A percentile compares a stretch with the other conserved stretches of the same genome.
Conservation (phyloP, 1,140 invertebrate species). For the Psilanteris sp. region DNA sequence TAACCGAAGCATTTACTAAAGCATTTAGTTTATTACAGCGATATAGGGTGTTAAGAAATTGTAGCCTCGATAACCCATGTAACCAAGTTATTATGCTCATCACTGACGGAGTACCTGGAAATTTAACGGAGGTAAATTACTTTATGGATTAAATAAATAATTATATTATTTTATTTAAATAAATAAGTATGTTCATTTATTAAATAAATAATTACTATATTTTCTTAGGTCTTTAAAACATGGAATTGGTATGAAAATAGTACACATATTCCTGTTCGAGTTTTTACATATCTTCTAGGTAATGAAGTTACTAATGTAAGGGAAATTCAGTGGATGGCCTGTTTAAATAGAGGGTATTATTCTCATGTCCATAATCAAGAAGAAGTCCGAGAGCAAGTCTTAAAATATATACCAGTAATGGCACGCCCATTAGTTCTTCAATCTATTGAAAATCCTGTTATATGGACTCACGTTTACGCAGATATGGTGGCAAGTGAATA, state of each 20-base stretch:
- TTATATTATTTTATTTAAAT: too few species aligned
- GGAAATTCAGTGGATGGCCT: slow-evolving; percentile 97
- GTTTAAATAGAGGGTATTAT: slow-evolving; percentile 96
- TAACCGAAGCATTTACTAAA: slow-evolving; percentile 89
- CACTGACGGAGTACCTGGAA: slow-evolving; percentile 97
- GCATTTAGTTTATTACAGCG: slow-evolving; percentile 91
- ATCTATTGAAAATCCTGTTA: slow-evolving; percentile 86
- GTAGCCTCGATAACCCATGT: slow-evolving; percentile 84
- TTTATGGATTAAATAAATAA: too few species aligned
- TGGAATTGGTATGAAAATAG: slow-evolving; percentile 88
- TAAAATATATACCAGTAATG: slow-evolving; percentile 95
- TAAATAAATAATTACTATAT: too few species aligned
- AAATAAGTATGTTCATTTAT: too few species aligned
- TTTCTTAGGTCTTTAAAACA: slow-evolving; percentile 89
- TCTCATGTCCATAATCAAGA: slow-evolving; percentile 94
- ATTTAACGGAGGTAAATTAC: slow-evolving; percentile 88
- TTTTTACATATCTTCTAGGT: slow-evolving; percentile 98
- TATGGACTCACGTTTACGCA: slow-evolving; percentile 94
- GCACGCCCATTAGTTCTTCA: slow-evolving; percentile 92
- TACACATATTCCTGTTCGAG: slow-evolving; percentile 88
- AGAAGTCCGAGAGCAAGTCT: slow-evolving; percentile 95
- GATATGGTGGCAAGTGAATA: slow-evolving; percentile 86
- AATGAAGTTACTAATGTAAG: slow-evolving; percentile 94
- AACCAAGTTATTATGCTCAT: slow-evolving; percentile 99
- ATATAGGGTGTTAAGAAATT: slow-evolving; percentile 82